phyloP scores from a whole-genome alignment of 2,888 invertebrate species.

The Coenonympha arcania region DNA sequence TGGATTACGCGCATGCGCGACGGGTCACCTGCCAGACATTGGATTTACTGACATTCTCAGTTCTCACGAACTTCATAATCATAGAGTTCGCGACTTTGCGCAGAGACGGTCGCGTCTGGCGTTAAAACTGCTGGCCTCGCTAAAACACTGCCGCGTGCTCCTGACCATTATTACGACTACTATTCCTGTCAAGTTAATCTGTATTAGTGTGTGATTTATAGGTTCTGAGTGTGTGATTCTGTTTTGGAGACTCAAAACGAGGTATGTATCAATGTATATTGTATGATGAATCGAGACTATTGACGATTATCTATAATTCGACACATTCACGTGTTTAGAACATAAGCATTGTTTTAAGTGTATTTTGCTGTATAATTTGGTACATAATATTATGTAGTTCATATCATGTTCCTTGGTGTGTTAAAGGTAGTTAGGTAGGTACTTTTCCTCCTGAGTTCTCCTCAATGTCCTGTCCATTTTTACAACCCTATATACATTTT shows the following conservation, averaged over 20 bases:
- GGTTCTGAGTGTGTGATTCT: neutral
- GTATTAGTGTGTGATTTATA: neutral
- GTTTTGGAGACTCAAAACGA: neutral
- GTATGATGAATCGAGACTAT: no score
- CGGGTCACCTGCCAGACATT: conserved; percentile 39
- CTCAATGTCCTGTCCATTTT: no score
- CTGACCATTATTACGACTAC: neutral
- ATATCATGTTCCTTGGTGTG: no score
- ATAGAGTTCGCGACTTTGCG: conserved; percentile 52
- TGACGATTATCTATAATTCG: neutral
- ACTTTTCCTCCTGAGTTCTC: no score
- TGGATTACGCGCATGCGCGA: conserved; percentile 52
- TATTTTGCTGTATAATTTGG: neutral
- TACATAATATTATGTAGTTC: no score
- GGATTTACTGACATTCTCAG: conserved; percentile 27
- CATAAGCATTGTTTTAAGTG: neutral
- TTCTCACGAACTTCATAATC: conserved; percentile 15
- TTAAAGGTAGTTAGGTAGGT: no score
- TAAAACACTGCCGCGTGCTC: conserved; percentile 15
- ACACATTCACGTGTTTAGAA: neutral
- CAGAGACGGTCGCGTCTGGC: conserved; percentile 18
- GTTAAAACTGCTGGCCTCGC: conserved; percentile 15
- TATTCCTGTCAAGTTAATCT: neutral
- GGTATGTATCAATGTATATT: conserved; percentile 2
- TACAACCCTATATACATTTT: no score